Evolutionary conservation across 2,888 invertebrate genomes (phyloP), one percentile per base, ranked within the genome.

Genomic region (Myathropa florea): DNA sequence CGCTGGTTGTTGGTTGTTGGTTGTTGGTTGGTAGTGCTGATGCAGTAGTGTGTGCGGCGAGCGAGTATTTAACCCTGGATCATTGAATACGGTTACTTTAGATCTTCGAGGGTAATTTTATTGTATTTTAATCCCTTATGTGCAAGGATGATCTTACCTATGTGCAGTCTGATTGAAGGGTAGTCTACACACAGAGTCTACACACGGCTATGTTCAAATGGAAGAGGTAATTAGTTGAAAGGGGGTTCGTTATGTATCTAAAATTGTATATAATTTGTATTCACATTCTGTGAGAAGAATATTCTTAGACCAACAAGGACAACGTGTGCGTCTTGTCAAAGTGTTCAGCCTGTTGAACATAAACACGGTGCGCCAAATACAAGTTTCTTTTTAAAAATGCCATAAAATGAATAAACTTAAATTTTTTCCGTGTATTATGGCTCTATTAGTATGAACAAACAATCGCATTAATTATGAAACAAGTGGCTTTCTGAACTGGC

Each of bases 51-150:
- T 14, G 18, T 18, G 60, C 80, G 30, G 65, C 65, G n/a, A n/a
- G 60, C 75, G 79, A 71, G 70, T 53, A 64, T 83, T 78, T 79
- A 70, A 78, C 78, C 68, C 71, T 77, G 63, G 63, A 55, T 18
- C 39, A 53, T 70, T 63, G 59, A 78, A 83, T 46, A 72, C 72
- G 60, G 77, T 77, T 83, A 73, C 78, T 70, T 73, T 28, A 53
- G 78, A 73, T 78, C 68, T 60, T 26, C 12, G 60, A 59, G 64
- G 73, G 73, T 46, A 61, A 28, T 61, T 72, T 72, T 14, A 46
- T 46, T 46, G 46, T 18, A 18, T 46, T 46, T 18, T 46, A 46
- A 46, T 46, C 46, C n/a, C 46, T 46, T 46, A 46, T 46, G 18
- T 46, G 46, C 46, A 18, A 7, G 46, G 46, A 46, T 46, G 46